Conservation (phyloP, 2,888 invertebrate species). For the Bellardia bayeri region DNA sequence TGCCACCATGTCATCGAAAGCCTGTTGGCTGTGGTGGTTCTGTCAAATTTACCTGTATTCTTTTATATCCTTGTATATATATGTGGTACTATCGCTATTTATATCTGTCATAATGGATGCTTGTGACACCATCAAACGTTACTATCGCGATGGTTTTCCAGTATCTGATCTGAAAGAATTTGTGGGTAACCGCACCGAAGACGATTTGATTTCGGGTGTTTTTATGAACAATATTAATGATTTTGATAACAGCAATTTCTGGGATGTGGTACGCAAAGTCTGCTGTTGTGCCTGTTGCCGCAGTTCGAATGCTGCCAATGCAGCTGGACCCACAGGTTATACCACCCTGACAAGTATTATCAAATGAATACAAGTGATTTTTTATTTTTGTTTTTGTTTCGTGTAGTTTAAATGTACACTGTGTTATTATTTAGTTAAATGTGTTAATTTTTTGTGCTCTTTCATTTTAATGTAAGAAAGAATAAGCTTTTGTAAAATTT, state of each 20-base stretch:
- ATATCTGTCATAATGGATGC: conserved; percentile 99
- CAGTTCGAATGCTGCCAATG: conserved; percentile 49
- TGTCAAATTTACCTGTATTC: conserved; percentile 96
- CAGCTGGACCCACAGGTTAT: conserved; percentile 81
- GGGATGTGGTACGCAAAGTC: conserved; percentile 87
- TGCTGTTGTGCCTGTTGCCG: conserved; percentile 85
- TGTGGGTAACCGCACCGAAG: conserved; percentile 87
- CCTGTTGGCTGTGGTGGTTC: conserved; percentile 96
- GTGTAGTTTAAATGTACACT: conserved; percentile 20
- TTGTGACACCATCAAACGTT: conserved; percentile 98
- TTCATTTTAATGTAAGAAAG: conserved; percentile 16
- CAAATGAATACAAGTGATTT: conserved; percentile 76
- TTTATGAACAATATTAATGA: conserved; percentile 86
- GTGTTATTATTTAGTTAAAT: conserved; percentile 54
- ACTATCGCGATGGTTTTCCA: conserved; percentile 95
- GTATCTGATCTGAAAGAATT: conserved; percentile 93
- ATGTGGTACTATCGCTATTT: conserved; percentile 98
- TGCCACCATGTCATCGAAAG: conserved; percentile 94
- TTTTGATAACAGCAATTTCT: conserved; percentile 84
- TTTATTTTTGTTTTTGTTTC: conserved; percentile 8
- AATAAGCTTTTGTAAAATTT: conserved; percentile 41
- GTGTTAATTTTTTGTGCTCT: conserved; percentile 36
- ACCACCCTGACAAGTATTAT: conserved; percentile 83
- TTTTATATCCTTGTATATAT: conserved; percentile 98
- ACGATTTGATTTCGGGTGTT: conserved; percentile 88